phyloP scores from a whole-genome alignment of 2,888 invertebrate species.

The Stenchaetothrips biformis region DNA sequence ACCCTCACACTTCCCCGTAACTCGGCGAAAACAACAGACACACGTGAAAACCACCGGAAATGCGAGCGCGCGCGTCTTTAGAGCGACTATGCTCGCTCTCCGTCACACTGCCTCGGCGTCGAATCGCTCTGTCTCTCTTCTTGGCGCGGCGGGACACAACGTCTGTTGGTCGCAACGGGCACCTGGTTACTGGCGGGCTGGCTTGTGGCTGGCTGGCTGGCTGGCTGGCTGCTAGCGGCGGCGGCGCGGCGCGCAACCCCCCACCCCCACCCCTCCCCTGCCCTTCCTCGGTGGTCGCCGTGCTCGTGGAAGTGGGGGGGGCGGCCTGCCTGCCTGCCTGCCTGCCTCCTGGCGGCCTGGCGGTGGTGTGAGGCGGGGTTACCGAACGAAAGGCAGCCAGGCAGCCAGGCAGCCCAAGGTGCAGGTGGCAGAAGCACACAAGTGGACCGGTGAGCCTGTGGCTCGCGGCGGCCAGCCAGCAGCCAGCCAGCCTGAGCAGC shows the following conservation, averaged over 20 bases:
- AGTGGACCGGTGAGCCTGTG: no score
- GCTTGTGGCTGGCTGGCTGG: neutral
- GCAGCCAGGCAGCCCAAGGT: no score
- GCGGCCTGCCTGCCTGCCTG: no score
- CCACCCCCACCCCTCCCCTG: neutral
- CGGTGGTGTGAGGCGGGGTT: no score
- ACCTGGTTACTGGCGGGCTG: neutral
- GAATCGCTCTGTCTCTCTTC: neutral
- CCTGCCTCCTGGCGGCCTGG: no score
- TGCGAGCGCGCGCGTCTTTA: neutral
- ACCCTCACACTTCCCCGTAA: neutral
- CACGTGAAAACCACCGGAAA: neutral
- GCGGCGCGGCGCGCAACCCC: neutral
- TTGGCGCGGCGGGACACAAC: neutral
- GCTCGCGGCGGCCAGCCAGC: no score
- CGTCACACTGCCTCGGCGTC: neutral
- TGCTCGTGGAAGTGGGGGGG: neutral
- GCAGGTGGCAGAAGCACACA: no score
- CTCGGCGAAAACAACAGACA: neutral
- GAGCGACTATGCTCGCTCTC: neutral
- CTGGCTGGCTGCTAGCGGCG: conserved; percentile 1
- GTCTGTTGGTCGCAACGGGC: neutral
- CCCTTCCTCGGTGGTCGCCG: neutral
- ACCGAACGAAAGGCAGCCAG: no score
- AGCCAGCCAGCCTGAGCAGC: no score